A percentile compares a stretch with the other conserved stretches of the same genome.
Evolutionary conservation across 2,888 invertebrate genomes (phyloP).

Genomic region (Limenitis camilla): DNA sequence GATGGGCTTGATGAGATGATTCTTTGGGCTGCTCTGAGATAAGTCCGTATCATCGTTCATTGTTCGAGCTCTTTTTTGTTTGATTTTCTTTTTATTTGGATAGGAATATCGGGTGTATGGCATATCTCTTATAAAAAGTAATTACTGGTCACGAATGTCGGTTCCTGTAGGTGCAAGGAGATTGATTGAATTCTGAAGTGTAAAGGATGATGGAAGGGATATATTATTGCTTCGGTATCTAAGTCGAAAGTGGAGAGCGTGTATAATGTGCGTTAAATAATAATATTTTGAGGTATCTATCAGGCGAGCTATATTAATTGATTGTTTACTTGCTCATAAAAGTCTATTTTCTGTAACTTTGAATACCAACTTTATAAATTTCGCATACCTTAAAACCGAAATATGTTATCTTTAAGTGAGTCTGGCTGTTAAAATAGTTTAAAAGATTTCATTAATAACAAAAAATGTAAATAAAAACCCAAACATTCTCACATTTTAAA

Average conservation of each 20-base stretch:
- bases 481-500: too few relatives aligned
- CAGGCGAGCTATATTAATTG: too few relatives aligned
- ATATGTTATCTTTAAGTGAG: too few relatives aligned
- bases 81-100: constrained; percentile 37
- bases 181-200: constrained; percentile 73
- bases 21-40: constrained; percentile 32
- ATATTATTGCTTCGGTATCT: constrained; percentile 35
- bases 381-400: too few relatives aligned
- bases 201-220: constrained; percentile 48
- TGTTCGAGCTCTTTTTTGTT: constrained; percentile 37
- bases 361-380: too few relatives aligned
- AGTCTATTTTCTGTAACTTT: too few relatives aligned
- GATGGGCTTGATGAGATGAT: constrained; percentile 19
- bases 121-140: constrained; percentile 55
- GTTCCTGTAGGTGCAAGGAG: constrained; percentile 50
- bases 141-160: constrained; percentile 65
- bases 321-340: too few relatives aligned
- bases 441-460: too few relatives aligned
- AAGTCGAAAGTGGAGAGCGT: constrained; percentile 24
- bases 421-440: background rate
- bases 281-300: background rate
- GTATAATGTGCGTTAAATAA: background rate
- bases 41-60: constrained; percentile 46
- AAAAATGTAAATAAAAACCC: too few relatives aligned
- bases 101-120: constrained; percentile 24